Base-by-base conservation (phyloP, 2,888 invertebrate species). In the Mellilla xanthometata region DNA sequence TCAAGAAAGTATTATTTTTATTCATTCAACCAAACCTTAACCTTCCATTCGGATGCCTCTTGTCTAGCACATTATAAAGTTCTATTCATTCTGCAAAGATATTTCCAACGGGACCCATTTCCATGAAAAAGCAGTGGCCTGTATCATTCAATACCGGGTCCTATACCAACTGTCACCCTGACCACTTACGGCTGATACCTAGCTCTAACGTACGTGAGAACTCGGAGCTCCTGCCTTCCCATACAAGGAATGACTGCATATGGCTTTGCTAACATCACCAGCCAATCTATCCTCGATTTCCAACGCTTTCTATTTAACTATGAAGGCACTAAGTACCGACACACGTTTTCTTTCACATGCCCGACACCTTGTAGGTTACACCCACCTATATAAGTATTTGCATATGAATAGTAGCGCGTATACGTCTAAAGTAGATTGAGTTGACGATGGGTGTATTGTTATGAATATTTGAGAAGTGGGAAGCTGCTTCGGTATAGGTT, bases 161-260 rank as follows among this genome's bases (percentile, higher is more conserved):
- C 54, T 52, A 57, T 7, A 24, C 24, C 8, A 19, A 19, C 15
- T 19, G 15, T 19, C 15, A 19, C 15, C 15, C 6, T 19, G 15
- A 19, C 15, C 6, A 19, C 15, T 5, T 19, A 19, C 15, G 6
- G 15, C 59, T 57, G 61, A 62, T 55, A 5, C 3, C 8, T 24
- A 24, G 4, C 24, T n/a, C 24, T 24, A n/a, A n/a, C 24, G 65
- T 65, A 76, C 76, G 81, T 81, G 83, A 77, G 76, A 80, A 75
- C 76, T 61, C 60, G 75, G 54, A 43, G 59, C 62, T 66, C 69
- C 58, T 50, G 51, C 61, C 65, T 49, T 52, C 24, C 69, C 84
- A 59, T 81, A 79, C 65, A 79, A 55, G 83, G 84, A 12, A 39
- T 49, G 48, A 49, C 72, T 67, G 52, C 65, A 65, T 74, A 80